Evolutionary conservation across 2,113 vertebrate species (phyloP), one percentile per base, ranked within the genome.

Genomic region (Lycocorax pyrrhopterus): DNA sequence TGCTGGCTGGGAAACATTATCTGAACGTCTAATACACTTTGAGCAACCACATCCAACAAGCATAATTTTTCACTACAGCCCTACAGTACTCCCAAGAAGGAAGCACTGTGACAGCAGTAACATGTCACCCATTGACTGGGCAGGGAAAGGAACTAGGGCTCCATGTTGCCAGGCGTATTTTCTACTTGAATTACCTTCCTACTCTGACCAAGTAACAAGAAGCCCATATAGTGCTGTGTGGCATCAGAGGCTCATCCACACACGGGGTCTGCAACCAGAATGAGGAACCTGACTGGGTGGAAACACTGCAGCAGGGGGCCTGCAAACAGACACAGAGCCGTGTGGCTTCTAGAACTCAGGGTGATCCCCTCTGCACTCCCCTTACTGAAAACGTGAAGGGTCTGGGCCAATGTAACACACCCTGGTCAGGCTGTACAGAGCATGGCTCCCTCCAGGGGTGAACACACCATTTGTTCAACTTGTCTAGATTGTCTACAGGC

Each of bases 401-500:
- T 75, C 47, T 93, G 44, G 35, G 60, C 39, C 39, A 13, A 4
- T 6, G 11, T 23, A 47, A 63, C 33, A 33, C 26, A 47, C 19
- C 56, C 39, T 2, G 37, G 79, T 39, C 83, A 58, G 43, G 49
- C 51, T 66, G 27, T 44, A 14, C 64, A 74, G 69, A 78, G 85
- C 78, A 46, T 4, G 58, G 62, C 64, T 90, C 86, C 74, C 89
- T 81, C 49, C 64, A 69, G 66, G 84, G 95, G 56, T 49, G 81
- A 95, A 90, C 67, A 37, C 41, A 64, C n/a, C 75, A 19, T 89
- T 93, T 89, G 69, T 81, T 89, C 76, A 89, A 49, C 79, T 88
- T 88, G 32, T 51, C 74, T 56, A 26, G 41, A 66, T 74, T 82
- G 82, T 84, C 75, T 86, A 19, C 20, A 52, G 68, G 68, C 80